Evolutionary conservation across 2,113 vertebrate species (phyloP), one percentile per base, ranked within the genome.

Genomic region (Channa maculata): DNA sequence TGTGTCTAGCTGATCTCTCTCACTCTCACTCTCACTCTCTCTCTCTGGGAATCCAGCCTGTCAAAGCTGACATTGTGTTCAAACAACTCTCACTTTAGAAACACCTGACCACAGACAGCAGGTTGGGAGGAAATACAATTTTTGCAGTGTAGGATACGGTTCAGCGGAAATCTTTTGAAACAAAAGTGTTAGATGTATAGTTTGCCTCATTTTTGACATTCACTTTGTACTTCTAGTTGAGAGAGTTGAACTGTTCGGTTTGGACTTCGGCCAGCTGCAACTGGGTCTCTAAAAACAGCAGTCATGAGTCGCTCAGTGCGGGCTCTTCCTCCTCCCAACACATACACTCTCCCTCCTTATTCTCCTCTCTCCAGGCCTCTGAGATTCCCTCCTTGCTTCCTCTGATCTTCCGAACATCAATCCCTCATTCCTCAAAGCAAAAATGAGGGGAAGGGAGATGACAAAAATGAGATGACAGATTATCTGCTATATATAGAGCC

Each of bases 381-480:
- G 71, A 82, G 69, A 88, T 59, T 71, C 75, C 83, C 80, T 83
- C 61, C 80, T 74, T 80, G 75, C 80, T 82, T 77, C 71, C 81
- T 88, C 86, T 91, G 87, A 90, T 91, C 86, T 85, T 80, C 78
- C 65, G 44, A 84, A 83, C 90, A 89, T 90, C 89, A 90, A 89
- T 91, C 86, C 84, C 75, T 88, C 87, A 64, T 86, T 88, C 87
- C 86, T 89, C 83, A 85, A 76, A 89, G 85, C 76, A 75, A 89
- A 90, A 85, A 86, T 0, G 71, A 82, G 78, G 82, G 85, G 80
- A 85, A 74, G 72, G 72, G 77, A 77, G 83, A 77, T 59, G 89
- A 87, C 87, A 88, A 82, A 87, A 90, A 80, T 71, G 68, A 84
- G 85, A 90, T 90, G 92, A 91, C 86, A 91, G 88, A 92, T 92